Conservation (phyloP, 1,140 invertebrate species). For the Caenorhabditis briggsae region DNA sequence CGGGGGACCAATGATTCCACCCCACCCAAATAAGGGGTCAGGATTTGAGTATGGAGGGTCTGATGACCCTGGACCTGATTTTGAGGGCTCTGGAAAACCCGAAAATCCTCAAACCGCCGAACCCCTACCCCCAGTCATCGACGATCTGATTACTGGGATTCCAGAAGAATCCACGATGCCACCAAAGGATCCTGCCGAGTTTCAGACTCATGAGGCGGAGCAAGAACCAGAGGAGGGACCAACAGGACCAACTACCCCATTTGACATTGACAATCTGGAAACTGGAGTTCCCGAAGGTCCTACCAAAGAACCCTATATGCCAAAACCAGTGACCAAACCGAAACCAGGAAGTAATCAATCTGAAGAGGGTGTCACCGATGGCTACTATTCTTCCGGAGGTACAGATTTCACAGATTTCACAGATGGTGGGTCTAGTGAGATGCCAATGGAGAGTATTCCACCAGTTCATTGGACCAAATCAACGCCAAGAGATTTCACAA, state of each 20-base stretch:
- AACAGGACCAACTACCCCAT: constrained; percentile 3
- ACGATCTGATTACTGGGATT: background rate
- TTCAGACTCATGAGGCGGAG: background rate
- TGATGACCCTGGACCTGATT: background rate
- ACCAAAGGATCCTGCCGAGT: constrained; percentile 5
- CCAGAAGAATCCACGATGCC: constrained; percentile 27
- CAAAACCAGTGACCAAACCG: constrained; percentile 25
- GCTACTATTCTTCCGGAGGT: background rate
- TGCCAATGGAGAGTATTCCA: constrained; percentile 33
- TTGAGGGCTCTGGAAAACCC: background rate
- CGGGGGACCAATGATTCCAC: background rate
- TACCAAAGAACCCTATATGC: constrained; percentile 11
- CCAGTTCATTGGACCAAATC: constrained; percentile 34
- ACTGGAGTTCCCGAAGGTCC: constrained; percentile 25
- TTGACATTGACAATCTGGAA: constrained; percentile 16
- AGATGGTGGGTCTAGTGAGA: background rate
- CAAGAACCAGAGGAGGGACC: background rate
- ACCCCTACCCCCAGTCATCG: background rate
- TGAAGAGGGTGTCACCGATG: background rate
- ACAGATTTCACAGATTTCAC: background rate
- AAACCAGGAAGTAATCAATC: background rate
- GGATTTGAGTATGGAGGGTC: background rate
- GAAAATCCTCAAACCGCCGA: background rate
- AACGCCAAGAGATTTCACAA: constrained; percentile 23
- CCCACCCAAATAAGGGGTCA: background rate